phyloP scores from a whole-genome alignment of 2,113 vertebrate species.

The Amblyornis subalaris region DNA sequence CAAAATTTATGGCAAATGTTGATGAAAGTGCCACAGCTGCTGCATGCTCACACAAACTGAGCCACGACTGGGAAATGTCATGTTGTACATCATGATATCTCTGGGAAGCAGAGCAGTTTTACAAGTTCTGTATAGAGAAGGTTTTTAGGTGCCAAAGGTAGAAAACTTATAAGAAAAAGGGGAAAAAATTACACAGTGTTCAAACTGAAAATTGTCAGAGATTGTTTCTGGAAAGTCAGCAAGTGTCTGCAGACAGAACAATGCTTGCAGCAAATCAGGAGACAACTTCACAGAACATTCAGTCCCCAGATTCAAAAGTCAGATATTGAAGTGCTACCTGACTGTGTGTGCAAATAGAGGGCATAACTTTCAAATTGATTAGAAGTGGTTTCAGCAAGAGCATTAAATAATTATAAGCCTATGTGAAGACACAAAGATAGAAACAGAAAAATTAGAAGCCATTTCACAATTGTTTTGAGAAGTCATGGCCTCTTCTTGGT shows the following conservation, averaged over 20 bases:
- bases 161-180: neutral
- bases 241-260: neutral
- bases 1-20: neutral
- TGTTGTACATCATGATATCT: neutral
- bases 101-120: neutral
- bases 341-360: neutral
- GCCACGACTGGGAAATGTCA: neutral
- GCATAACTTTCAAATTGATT: neutral
- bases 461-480: neutral
- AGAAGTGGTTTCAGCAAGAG: neutral
- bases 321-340: neutral
- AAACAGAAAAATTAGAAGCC: neutral
- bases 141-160: neutral
- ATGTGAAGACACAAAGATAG: neutral
- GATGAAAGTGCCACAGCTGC: neutral
- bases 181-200: fast-evolving
- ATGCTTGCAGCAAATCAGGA: neutral
- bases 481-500: neutral
- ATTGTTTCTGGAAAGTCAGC: neutral
- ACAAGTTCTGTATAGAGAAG: neutral
- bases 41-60: neutral
- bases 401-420: neutral
- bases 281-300: neutral
- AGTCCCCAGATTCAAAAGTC: neutral
- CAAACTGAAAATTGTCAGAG: neutral